These are phyloP conservation scores for Trichonephila inaurata DNA, from an alignment of 1,140 invertebrate genomes.

Conservation along the genomic window DNA sequence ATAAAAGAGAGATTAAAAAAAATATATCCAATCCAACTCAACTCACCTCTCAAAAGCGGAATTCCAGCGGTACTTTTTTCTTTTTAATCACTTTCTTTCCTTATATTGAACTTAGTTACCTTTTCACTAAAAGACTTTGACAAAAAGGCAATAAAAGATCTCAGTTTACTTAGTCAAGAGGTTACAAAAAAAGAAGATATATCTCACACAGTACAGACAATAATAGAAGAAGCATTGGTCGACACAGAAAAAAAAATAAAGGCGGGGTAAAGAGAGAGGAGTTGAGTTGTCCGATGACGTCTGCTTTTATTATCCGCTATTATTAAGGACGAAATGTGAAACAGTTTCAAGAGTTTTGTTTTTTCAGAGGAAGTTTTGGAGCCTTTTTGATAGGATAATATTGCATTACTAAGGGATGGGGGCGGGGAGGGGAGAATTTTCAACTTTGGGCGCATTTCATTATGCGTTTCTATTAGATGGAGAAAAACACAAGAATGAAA, in stretches of 20 bases:
- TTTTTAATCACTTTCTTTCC: conserved; percentile 76
- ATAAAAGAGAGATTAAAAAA: neutral
- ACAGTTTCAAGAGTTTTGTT: conserved; percentile 63
- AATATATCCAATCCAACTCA: conserved; percentile 36
- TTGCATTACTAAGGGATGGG: conserved; percentile 62
- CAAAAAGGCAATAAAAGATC: conserved; percentile 75
- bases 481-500: conserved; percentile 75
- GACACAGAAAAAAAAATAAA: conserved; percentile 53
- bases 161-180: conserved; percentile 73
- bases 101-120: conserved; percentile 76
- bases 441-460: conserved; percentile 68
- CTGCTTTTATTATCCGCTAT: conserved; percentile 75
- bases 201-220: conserved; percentile 67
- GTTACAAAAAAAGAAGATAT: conserved; percentile 45
- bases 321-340: conserved; percentile 74
- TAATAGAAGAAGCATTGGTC: conserved; percentile 65
- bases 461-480: conserved; percentile 70
- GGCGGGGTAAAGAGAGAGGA: conserved; percentile 34
- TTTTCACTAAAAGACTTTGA: conserved; percentile 76
- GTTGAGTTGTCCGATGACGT: conserved; percentile 76
- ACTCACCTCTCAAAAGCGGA: conserved; percentile 69
- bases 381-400: conserved; percentile 76
- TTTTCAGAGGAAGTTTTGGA: conserved; percentile 36
- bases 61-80: conserved; percentile 72
- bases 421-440: conserved; percentile 10